Percentiles rank a stretch among this genome's conserved stretches.
phyloP scores from a whole-genome alignment of 2,113 vertebrate genomes.

The Vidua chalybeata region DNA sequence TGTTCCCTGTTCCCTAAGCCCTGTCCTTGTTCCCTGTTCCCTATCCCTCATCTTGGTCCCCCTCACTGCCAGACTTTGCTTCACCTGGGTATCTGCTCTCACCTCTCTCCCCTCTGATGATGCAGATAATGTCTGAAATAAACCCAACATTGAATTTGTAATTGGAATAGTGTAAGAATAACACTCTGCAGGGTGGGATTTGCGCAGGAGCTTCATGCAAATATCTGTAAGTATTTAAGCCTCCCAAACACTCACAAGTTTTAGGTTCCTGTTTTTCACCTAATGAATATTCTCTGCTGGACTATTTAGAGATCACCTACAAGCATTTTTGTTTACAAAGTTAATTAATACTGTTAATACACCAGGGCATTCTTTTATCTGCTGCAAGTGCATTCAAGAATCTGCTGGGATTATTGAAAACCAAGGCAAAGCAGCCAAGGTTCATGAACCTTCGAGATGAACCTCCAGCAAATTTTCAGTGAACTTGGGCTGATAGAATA shows the following conservation, averaged over 20 bases:
- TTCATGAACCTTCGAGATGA: background rate
- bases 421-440: background rate
- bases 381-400: background rate
- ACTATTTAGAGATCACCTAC: background rate
- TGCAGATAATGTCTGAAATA: background rate
- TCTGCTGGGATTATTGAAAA: background rate
- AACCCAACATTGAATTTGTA: background rate
- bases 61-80: background rate
- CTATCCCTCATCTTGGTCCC: background rate
- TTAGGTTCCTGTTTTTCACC: background rate
- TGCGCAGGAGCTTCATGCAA: background rate
- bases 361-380: background rate
- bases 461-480: background rate
- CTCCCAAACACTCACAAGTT: background rate
- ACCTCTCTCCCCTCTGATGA: background rate
- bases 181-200: background rate
- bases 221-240: conserved; percentile 9
- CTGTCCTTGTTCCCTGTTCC: too few species aligned
- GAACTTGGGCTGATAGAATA: background rate
- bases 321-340: conserved; percentile 25
- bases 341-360: background rate
- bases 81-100: background rate
- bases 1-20: too few species aligned
- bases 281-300: conserved; percentile 7
- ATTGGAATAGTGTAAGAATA: background rate